Base-by-base conservation (phyloP, 2,113 vertebrate species). In the Formicarius rufipectus region DNA sequence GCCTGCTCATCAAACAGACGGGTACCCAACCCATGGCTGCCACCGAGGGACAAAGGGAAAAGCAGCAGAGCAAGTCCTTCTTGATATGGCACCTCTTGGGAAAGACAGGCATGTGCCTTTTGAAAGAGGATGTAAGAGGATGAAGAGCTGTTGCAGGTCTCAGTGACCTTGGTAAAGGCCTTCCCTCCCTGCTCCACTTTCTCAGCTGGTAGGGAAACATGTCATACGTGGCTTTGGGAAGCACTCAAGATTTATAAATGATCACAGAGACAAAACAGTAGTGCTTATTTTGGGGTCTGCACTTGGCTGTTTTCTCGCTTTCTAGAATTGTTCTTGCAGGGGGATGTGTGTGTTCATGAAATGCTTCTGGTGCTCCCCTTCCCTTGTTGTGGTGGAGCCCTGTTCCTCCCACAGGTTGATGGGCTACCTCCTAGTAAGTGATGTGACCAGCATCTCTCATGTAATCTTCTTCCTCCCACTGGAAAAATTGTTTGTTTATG, bases 321-420 rank as follows among this genome's bases (percentile, higher is more conserved):
- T 67, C 76, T 30, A 12, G 40, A 60, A 86, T 25, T 7, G 45
- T 35, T 80, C 58, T 67, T 13, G 2, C 0, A 3, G 67, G 71
- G 49, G 18, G 14, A 45, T 17, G 7, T 4, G 3, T 2, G 1
- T 59, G 45, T 3, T 2, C 5, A 1, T 0, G 2, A 66, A n/a
- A 45, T 28, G 50, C 11, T 71, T 31, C 25, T 58, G 30, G 39
- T 50, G 21, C 79, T 76, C 5, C 0, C 62, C 20, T 59, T 56
- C 24, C 24, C 58, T 68, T 0, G 7, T 0, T 13, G 22, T 60
- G 35, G 21, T 44, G 58, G 45, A 55, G 52, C 16, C 47, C 28
- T 0, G 3, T 30, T 77, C 50, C 42, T 92, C 47, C 79, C 3
- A 4, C 21, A 59, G 9, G 25, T 69, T 80, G 42, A 79, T 62